Percentiles rank a stretch among this genome's conserved stretches.
Conservation (phyloP, 2,113 vertebrate genomes). For the Podarcis raffonei region DNA sequence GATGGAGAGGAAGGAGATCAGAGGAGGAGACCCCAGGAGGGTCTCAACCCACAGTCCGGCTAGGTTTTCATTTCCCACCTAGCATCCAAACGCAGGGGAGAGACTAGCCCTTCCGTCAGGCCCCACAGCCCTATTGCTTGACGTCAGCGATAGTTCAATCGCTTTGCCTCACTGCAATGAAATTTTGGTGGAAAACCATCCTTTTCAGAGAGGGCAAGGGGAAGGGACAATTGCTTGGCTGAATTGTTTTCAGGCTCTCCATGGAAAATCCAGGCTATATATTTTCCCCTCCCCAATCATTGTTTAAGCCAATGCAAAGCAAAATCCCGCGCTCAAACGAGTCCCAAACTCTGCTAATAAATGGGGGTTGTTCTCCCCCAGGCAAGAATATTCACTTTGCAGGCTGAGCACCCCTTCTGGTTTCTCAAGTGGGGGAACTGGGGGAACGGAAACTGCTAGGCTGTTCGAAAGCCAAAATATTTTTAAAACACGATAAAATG, state of each 20-base stretch:
- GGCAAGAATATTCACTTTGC: slow-evolving; percentile 27
- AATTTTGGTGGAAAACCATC: slow-evolving; percentile 39
- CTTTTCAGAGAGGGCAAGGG: slow-evolving; percentile 17
- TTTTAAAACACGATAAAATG: not conserved
- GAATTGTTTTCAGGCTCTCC: not conserved
- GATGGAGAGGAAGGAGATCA: not conserved
- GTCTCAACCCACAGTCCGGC: not conserved
- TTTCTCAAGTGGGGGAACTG: slow-evolving; percentile 44
- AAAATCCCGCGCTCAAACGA: slow-evolving; percentile 11
- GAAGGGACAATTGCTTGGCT: not conserved
- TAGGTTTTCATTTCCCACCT: not conserved
- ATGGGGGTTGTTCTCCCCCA: slow-evolving; percentile 32
- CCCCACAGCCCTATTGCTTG: not conserved
- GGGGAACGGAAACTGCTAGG: not conserved
- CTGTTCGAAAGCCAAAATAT: slow-evolving; percentile 28
- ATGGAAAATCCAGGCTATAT: not conserved
- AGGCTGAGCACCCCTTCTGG: slow-evolving; percentile 41
- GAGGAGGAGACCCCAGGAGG: not conserved
- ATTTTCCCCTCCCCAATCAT: too few species aligned
- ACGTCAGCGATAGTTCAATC: not conserved
- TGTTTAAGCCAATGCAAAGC: not conserved
- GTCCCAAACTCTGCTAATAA: slow-evolving; percentile 27
- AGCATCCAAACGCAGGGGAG: not conserved
- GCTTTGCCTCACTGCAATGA: slow-evolving; percentile 15
- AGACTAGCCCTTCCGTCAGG: accelerated